Percentiles rank a stretch among this genome's conserved stretches.
These are phyloP conservation scores for Euura saliciscinereae DNA, from an alignment of 1,140 invertebrate species.

Conservation along the genomic window DNA sequence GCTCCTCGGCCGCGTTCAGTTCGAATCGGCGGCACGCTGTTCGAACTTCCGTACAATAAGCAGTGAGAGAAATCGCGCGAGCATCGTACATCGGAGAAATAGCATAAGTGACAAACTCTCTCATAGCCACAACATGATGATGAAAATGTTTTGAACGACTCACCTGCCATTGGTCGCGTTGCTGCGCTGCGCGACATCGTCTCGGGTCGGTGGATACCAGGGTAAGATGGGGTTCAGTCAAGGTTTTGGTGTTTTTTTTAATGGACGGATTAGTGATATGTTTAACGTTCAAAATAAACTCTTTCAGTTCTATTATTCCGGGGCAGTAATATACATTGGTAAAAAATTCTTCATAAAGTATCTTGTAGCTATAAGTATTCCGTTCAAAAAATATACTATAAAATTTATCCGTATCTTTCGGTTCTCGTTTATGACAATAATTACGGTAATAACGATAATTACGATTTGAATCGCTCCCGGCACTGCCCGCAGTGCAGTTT, in stretches of 20 bases:
- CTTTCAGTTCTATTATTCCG: slow-evolving; percentile 16
- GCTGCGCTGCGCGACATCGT: slow-evolving; percentile 44
- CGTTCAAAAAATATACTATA: slow-evolving; percentile 32
- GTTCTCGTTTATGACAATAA: background rate
- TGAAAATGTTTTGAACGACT: slow-evolving; percentile 16
- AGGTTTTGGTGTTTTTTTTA: slow-evolving; percentile 21
- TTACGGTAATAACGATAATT: background rate
- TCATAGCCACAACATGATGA: too few relatives aligned
- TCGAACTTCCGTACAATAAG: too few relatives aligned
- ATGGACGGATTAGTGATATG: slow-evolving; percentile 41
- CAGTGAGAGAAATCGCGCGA: too few relatives aligned
- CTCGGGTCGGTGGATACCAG: background rate
- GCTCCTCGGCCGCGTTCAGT: too few relatives aligned
- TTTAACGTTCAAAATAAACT: background rate
- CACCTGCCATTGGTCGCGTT: slow-evolving; percentile 43
- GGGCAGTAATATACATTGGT: slow-evolving; percentile 19
- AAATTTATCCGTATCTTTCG: background rate
- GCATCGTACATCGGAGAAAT: too few relatives aligned
- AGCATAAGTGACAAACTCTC: too few relatives aligned
- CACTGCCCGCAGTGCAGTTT: background rate
- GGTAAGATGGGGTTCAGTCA: slow-evolving; percentile 15
- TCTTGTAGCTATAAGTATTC: slow-evolving; percentile 10
- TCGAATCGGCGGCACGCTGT: too few relatives aligned
- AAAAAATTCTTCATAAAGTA: slow-evolving; percentile 24
- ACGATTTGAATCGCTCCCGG: background rate